Percentiles rank a stretch among this genome's conserved stretches.
Evolutionary conservation across 2,797 vertebrate species (phyloP).

Genomic region (Tapera naevia): DNA sequence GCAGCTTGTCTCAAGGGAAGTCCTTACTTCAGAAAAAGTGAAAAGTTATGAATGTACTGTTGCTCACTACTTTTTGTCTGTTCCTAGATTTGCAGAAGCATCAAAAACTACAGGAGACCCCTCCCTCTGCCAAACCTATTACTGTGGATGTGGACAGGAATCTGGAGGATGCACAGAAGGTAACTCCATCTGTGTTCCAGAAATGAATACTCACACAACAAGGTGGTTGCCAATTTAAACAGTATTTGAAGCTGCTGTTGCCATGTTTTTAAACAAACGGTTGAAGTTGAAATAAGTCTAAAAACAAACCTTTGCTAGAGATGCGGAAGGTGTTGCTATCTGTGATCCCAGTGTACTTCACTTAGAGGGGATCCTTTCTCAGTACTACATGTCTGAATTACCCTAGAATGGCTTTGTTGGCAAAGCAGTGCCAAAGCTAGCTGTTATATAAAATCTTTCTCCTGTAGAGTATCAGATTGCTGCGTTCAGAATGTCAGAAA

Average conservation of each 20-base stretch:
- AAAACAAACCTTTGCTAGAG: background rate
- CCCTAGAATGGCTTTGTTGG: background rate
- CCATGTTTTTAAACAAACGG: background rate
- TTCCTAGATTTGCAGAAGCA: slow-evolving; percentile 83
- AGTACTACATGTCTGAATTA: background rate
- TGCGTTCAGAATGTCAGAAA: slow-evolving; percentile 85
- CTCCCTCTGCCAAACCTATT: slow-evolving; percentile 76
- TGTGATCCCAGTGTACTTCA: background rate
- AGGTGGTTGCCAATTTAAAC: background rate
- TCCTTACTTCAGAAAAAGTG: background rate
- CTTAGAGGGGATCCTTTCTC: background rate
- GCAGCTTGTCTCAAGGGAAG: background rate
- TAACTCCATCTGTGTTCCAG: slow-evolving; percentile 50
- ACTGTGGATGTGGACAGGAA: slow-evolving; percentile 88
- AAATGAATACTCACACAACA: background rate
- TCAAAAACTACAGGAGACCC: slow-evolving; percentile 80
- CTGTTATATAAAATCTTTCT: background rate
- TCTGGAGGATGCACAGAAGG: slow-evolving; percentile 91
- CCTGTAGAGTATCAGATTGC: slow-evolving; percentile 85
- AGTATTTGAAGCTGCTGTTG: background rate
- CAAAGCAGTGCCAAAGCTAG: background rate
- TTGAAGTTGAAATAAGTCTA: background rate
- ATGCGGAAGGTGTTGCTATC: background rate
- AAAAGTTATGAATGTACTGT: background rate
- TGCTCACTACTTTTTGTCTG: background rate